Conservation (phyloP, 2,888 invertebrate species). For the Drosophila leonis region DNA sequence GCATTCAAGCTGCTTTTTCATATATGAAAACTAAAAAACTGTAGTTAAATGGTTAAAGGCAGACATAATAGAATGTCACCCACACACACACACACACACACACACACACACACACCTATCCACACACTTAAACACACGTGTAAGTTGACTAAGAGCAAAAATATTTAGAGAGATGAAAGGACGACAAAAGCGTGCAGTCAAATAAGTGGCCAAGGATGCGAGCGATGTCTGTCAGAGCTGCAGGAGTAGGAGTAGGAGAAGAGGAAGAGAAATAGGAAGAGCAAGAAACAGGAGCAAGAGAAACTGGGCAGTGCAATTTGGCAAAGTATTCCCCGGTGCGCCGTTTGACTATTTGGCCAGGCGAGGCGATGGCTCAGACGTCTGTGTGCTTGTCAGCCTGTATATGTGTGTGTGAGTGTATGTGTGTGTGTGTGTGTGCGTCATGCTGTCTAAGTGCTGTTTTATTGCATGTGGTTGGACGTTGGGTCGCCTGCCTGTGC, state of each 20-base stretch:
- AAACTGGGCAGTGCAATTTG: conserved; percentile 70
- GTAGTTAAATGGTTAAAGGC: conserved; percentile 33
- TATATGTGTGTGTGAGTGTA: conserved; percentile 14
- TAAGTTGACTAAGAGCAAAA: conserved; percentile 52
- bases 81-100: conserved; percentile 18
- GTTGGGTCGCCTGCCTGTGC: conserved; percentile 44
- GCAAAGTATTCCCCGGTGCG: conserved; percentile 77
- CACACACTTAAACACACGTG: conserved; percentile 30
- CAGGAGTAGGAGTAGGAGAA: background rate
- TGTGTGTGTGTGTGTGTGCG: conserved; percentile 18
- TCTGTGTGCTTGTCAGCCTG: conserved; percentile 28
- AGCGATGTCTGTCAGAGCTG: conserved; percentile 24
- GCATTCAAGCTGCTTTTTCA: background rate
- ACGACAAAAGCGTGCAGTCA: conserved; percentile 66
- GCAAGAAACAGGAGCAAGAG: background rate
- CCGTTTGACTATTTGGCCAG: conserved; percentile 64
- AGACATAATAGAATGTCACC: conserved; percentile 21
- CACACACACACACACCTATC: background rate
- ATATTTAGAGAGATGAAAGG: conserved; percentile 57
- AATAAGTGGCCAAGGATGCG: conserved; percentile 64
- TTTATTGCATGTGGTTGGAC: conserved; percentile 78
- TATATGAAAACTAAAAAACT: conserved; percentile 15
- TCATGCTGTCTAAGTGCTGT: conserved; percentile 72
- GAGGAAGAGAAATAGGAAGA: background rate
- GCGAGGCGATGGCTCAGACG: conserved; percentile 37